Percentiles rank a stretch among this genome's conserved stretches.
These are phyloP conservation scores for Malurus elegans DNA, from an alignment of 2,113 vertebrate genomes.

Conservation along the genomic window DNA sequence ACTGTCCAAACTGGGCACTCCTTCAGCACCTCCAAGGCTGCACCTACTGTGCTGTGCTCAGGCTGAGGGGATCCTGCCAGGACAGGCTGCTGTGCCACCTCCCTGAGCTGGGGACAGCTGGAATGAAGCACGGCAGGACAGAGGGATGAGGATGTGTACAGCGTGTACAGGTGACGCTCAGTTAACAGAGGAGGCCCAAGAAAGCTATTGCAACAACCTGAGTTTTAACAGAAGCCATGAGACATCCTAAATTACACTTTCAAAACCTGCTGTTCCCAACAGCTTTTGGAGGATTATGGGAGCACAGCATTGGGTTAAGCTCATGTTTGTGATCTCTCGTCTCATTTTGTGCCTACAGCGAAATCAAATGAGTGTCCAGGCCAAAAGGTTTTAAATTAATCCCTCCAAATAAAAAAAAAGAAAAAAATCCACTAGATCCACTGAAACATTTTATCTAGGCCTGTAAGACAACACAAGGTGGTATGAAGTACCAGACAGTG, in stretches of 20 bases:
- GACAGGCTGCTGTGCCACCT: not conserved
- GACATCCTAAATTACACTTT: not conserved
- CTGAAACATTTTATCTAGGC: not conserved
- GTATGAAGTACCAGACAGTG: fast-evolving
- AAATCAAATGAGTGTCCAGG: slow-evolving; percentile 14
- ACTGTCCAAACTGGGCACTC: not conserved
- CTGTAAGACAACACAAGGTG: not conserved
- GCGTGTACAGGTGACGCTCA: fast-evolving
- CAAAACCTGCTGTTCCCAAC: not conserved
- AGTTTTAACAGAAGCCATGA: not conserved
- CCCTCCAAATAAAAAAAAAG: not conserved
- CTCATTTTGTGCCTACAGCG: not conserved
- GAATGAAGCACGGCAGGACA: not conserved
- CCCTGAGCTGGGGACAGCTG: not conserved
- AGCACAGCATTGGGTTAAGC: not conserved
- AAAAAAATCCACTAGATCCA: not conserved
- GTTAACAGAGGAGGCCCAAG: not conserved
- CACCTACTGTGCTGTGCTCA: not conserved
- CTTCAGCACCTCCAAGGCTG: not conserved
- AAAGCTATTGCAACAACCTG: not conserved
- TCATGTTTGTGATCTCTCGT: not conserved
- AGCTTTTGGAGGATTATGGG: slow-evolving; percentile 14
- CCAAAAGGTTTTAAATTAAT: slow-evolving; percentile 31
- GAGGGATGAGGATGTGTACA: not conserved
- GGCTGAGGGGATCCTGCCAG: not conserved